Percentiles rank a stretch among this genome's conserved stretches.
Conservation (phyloP, 2,113 vertebrate species). For the Rhadina sibilatrix region DNA sequence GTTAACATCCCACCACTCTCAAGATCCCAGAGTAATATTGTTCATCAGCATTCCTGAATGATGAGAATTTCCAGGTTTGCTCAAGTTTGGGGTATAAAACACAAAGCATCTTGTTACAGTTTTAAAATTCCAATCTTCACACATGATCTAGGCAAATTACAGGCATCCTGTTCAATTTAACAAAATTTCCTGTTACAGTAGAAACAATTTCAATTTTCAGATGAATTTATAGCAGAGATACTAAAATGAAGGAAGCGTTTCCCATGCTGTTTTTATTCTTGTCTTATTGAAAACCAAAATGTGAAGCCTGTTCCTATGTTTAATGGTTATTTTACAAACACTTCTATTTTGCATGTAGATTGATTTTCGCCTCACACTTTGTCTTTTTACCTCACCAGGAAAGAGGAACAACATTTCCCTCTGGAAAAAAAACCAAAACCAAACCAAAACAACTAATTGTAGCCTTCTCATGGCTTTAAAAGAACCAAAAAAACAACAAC, state of each 20-base stretch:
- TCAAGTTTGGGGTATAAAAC: not conserved
- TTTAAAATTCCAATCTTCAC: not conserved
- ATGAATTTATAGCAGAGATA: not conserved
- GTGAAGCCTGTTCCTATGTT: not conserved
- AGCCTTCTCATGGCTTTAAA: not conserved
- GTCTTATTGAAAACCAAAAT: not conserved
- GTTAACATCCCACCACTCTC: not conserved
- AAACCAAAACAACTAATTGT: not conserved
- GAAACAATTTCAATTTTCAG: not conserved
- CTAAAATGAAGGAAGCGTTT: not conserved
- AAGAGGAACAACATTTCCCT: not conserved
- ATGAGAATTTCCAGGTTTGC: not conserved
- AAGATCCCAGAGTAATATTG: not conserved
- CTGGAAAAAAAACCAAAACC: not conserved
- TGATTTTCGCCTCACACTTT: not conserved
- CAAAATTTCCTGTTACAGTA: not conserved
- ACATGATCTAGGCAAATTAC: not conserved
- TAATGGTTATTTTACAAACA: not conserved
- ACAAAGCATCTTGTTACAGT: not conserved
- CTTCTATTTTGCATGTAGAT: not conserved
- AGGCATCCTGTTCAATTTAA: not conserved
- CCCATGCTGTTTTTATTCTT: not conserved
- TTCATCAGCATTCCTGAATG: not conserved
- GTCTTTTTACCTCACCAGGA: not conserved
- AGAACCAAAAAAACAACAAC: no score